A percentile compares a stretch with the other conserved stretches of the same genome.
phyloP scores from a whole-genome alignment of 2,797 vertebrate species.

The Amazona ochrocephala region DNA sequence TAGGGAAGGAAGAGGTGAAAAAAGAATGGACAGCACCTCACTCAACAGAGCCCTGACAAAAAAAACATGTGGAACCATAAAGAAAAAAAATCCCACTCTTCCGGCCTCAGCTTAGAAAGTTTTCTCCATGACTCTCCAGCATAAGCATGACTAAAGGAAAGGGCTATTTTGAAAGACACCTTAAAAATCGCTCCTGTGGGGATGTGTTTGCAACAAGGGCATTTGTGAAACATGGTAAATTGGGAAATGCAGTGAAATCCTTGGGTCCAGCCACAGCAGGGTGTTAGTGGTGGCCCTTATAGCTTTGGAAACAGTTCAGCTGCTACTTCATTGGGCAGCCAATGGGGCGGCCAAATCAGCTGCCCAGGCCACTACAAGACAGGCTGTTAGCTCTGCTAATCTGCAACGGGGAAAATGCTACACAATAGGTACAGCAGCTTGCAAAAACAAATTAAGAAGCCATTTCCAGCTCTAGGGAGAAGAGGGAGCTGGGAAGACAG shows the following conservation, averaged over 20 bases:
- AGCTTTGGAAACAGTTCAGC: neutral
- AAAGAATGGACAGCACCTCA: neutral
- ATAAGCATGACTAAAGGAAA: neutral
- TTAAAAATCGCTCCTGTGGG: neutral
- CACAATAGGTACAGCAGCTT: neutral
- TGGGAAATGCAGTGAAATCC: neutral
- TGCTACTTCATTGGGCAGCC: neutral
- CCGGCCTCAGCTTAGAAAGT: neutral
- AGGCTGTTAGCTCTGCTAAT: neutral
- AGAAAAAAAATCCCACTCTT: neutral
- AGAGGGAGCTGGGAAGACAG: neutral
- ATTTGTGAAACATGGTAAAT: neutral
- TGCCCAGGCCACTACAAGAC: neutral
- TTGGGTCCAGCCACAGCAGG: neutral
- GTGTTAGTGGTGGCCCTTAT: neutral
- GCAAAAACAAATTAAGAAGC: constrained; percentile 12
- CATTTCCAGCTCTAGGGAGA: neutral
- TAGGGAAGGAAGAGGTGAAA: neutral
- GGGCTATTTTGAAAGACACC: neutral
- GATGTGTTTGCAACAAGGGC: neutral
- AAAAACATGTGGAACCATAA: neutral
- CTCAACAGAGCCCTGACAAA: neutral
- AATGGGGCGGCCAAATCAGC: neutral
- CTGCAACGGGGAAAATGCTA: neutral
- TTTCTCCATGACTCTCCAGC: neutral